Evolutionary conservation across 2,113 vertebrate genomes (phyloP).

Genomic region (human): GRCh38 chr20:50603501-50604000

Average conservation of each 20-base stretch:
- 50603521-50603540: no score
- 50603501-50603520: no score
- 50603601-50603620: background rate
- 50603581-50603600: no score
- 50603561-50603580: no score
- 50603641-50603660: fast-evolving
- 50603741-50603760: background rate
- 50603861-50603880: background rate
- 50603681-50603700: no score
- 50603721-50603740: fast-evolving
- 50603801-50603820: fast-evolving
- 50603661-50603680: background rate
- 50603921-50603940: no score
- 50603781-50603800: fast-evolving
- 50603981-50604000: no score
- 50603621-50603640: background rate
- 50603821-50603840: background rate
- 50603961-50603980: no score
- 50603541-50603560: background rate
- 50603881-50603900: background rate
- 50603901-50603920: no score
- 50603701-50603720: background rate
- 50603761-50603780: background rate
- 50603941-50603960: no score
- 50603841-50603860: fast-evolving